These are phyloP conservation scores for Drosophila repleta DNA, from an alignment of 1,140 invertebrate species.

Conservation along the genomic window DNA sequence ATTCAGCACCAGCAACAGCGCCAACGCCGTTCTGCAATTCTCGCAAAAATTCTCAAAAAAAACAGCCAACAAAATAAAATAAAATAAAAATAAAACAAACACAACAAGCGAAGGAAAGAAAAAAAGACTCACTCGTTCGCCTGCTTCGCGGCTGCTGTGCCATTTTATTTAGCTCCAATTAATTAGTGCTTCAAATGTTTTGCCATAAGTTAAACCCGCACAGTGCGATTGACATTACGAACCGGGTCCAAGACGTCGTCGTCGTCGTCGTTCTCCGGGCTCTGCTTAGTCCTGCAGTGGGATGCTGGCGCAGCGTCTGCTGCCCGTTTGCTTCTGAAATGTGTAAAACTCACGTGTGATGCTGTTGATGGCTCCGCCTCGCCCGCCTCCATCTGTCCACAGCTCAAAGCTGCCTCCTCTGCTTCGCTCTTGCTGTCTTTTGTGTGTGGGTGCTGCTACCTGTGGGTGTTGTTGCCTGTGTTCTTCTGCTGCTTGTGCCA, in stretches of 20 bases:
- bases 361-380: conserved; percentile 68
- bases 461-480: conserved; percentile 43
- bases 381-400: conserved; percentile 10
- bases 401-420: not conserved
- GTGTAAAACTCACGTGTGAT: conserved; percentile 81
- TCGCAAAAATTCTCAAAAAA: conserved; percentile 22
- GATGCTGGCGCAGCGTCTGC: conserved; percentile 53
- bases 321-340: conserved; percentile 74
- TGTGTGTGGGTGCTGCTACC: conserved; percentile 60
- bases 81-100: conserved; percentile 22
- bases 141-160: conserved; percentile 67
- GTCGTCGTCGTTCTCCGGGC: conserved; percentile 9
- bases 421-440: conserved; percentile 12
- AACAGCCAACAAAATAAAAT: conserved; percentile 9
- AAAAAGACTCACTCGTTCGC: conserved; percentile 50
- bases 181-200: conserved; percentile 84
- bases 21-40: conserved; percentile 51
- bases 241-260: conserved; percentile 35
- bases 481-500: not conserved
- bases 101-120: conserved; percentile 41
- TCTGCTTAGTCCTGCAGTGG: conserved; percentile 26
- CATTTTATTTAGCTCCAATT: conserved; percentile 84
- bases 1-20: conserved; percentile 51
- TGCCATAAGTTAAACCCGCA: conserved; percentile 83
- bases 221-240: conserved; percentile 82